Conservation (phyloP, 2,113 vertebrate genomes). For the Entosphenus tridentatus region DNA sequence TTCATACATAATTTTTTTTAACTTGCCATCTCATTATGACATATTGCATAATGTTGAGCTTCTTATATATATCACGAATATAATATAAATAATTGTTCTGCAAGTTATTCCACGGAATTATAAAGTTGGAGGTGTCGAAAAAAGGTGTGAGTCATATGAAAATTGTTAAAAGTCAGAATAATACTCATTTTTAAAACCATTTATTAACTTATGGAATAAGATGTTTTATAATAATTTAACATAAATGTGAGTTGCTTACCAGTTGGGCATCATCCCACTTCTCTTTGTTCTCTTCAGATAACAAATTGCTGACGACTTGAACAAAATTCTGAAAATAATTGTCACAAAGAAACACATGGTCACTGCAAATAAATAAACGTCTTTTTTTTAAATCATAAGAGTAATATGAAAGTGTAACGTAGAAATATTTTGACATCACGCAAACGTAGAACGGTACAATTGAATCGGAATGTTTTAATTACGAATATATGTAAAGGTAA, state of each 20-base stretch:
- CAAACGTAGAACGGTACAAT: too few relatives aligned
- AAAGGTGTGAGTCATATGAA: background rate
- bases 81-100: slow-evolving; percentile 18
- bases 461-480: too few relatives aligned
- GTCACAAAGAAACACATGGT: too few relatives aligned
- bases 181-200: slow-evolving; percentile 14
- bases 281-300: slow-evolving; percentile 94
- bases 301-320: slow-evolving; percentile 96
- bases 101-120: background rate
- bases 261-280: slow-evolving; percentile 97
- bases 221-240: background rate
- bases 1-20: too few relatives aligned
- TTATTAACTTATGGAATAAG: background rate
- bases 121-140: too few relatives aligned
- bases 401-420: background rate
- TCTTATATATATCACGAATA: slow-evolving; percentile 14
- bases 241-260: slow-evolving; percentile 27
- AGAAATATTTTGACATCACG: too few relatives aligned
- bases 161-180: slow-evolving; percentile 15
- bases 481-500: too few relatives aligned
- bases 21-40: too few relatives aligned
- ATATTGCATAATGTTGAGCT: too few relatives aligned
- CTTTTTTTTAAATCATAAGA: background rate
- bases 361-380: background rate
- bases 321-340: slow-evolving; percentile 64